Evolutionary conservation across 2,113 vertebrate species (phyloP), one percentile per base, ranked within the genome.

Genomic region (Mystacornis crossleyi): DNA sequence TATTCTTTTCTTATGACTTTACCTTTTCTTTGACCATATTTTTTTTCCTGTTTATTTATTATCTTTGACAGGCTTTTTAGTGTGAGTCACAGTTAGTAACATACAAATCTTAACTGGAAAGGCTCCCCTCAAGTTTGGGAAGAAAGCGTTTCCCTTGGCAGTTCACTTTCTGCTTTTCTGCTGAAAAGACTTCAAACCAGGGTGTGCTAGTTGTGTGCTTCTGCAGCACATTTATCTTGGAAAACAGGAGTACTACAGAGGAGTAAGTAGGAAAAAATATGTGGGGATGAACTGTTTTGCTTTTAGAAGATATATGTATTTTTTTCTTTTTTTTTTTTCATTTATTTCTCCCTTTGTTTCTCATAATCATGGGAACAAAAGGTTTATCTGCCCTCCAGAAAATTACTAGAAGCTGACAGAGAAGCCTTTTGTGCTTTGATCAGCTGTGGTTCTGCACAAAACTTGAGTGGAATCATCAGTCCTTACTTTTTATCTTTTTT

Each of bases 331-430:
- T 54, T 89, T 95, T 86, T 9, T n/a, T 82, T 40, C 34, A 69
- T 77, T 69, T 78, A 40, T 40, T 81, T 57, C 58, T 71, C 26
- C 61, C 34, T 85, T 69, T 85, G 48, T 84, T 93, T 89, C 67
- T 89, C 79, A 89, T 73, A 81, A 81, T 83, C 20, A 78, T 92
- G 60, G 67, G 86, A 95, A 92, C 57, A 96, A 96, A 91, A 96
- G 51, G n/a, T 88, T 95, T 95, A 42, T 93, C 70, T 95, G 73
- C 75, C 96, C 86, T 95, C 45, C 91, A 95, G 73, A 89, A 67
- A 95, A 94, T 90, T 83, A 74, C 81, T 92, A 93, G 72, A 89
- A 95, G 65, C 67, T 94, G 86, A 82, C 75, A 96, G 67, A 86
- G 93, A 91, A 84, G 86, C 40, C n/a, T 90, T 94, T 70, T 89